Evolutionary conservation across 2,888 invertebrate species (phyloP).

Genomic region (Heliconius erato): DNA sequence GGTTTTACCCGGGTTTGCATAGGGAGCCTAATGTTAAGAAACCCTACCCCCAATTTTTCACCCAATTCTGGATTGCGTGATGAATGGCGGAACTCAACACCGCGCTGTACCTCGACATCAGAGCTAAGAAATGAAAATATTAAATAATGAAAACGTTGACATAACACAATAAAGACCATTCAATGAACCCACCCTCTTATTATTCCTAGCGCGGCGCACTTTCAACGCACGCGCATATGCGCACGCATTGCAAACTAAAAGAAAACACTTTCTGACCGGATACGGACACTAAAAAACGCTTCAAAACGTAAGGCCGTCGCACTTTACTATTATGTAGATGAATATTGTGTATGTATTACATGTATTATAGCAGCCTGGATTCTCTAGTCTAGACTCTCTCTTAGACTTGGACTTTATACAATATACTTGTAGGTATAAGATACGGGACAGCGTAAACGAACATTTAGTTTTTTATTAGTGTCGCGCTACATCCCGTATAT

Average conservation of each 20-base stretch:
- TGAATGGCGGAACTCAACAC: too few species aligned
- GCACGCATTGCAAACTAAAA: conserved; percentile 69
- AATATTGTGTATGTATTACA: conserved; percentile 34
- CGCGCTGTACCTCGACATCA: too few species aligned
- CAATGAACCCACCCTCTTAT: conserved; percentile 53
- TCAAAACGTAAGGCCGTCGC: conserved; percentile 57
- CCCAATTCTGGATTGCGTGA: too few species aligned
- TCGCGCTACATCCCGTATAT: background rate
- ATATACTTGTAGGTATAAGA: background rate
- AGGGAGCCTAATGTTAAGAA: too few species aligned
- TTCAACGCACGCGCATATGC: conserved; percentile 65
- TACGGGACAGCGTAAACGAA: background rate
- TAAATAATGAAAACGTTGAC: conserved; percentile 21
- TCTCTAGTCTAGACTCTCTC: conserved; percentile 19
- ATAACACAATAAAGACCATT: conserved; percentile 34
- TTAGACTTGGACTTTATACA: background rate
- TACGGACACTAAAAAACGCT: conserved; percentile 57
- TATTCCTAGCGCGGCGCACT: conserved; percentile 69
- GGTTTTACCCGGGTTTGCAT: background rate
- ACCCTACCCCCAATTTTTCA: too few species aligned
- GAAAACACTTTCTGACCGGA: conserved; percentile 79
- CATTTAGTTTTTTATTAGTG: background rate
- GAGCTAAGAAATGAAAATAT: too few species aligned
- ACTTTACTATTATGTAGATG: conserved; percentile 48
- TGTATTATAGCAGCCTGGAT: conserved; percentile 23